These are phyloP conservation scores for Cassiopea xamachana DNA, from an alignment of 30 jellyfish, hydroid and myxozoan species.

Conservation along the genomic window DNA sequence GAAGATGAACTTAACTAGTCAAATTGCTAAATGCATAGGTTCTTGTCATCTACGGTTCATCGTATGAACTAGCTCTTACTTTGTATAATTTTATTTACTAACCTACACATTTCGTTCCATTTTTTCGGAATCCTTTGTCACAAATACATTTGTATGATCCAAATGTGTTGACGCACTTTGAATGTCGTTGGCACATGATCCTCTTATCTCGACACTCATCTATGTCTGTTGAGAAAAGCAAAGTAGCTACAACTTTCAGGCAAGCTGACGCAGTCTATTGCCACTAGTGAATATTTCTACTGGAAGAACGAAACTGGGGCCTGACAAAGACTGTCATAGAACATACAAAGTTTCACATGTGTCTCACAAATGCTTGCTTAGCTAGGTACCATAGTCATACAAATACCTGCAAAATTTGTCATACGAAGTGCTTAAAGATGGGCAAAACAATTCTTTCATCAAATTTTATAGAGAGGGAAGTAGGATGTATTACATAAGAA, in stretches of 20 bases:
- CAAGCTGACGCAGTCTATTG: neutral
- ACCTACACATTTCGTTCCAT: constrained; percentile 72
- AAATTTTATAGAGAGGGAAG: too few species aligned
- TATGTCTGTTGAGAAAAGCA: constrained; percentile 48
- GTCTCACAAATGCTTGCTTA: too few species aligned
- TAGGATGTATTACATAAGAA: too few species aligned
- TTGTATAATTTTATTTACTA: neutral
- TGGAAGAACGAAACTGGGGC: neutral
- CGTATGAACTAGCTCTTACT: neutral
- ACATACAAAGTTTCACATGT: too few species aligned
- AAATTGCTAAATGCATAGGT: too few species aligned
- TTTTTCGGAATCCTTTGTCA: constrained; percentile 72
- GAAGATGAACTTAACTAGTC: too few species aligned
- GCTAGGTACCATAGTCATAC: too few species aligned
- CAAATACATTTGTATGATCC: constrained; percentile 80
- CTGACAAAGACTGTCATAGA: too few species aligned
- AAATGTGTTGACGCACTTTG: constrained; percentile 65
- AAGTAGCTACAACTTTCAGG: neutral
- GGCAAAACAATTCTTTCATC: too few species aligned
- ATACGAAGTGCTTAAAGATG: too few species aligned
- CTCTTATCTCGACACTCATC: constrained; percentile 68
- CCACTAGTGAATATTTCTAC: neutral
- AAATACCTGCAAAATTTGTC: too few species aligned
- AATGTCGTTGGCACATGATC: constrained; percentile 47
- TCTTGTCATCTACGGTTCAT: too few species aligned